Base-by-base conservation (phyloP, 2,888 invertebrate species). In the Cephus spinipes region DNA sequence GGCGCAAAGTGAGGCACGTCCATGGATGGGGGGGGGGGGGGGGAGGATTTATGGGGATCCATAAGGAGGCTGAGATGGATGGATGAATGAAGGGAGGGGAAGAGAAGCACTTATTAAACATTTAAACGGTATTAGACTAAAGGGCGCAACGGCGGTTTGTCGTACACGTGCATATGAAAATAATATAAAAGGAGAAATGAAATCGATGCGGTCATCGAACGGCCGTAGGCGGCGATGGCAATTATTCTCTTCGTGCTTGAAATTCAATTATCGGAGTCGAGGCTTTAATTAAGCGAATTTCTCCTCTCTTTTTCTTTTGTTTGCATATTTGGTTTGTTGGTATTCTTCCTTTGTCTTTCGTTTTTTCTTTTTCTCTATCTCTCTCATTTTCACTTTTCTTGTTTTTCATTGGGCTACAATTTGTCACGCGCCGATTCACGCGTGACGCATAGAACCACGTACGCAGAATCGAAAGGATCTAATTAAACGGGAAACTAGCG, bases 401-500 rank as follows among this genome's bases (percentile, higher is more conserved):
- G 0, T 9, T 9, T 55, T 55, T 55, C 15, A 55, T 23, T 23
- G 23, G 23, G 55, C 23, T 55, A 55, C 55, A 55, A 55, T 55
- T 23, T 9, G 23, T 55, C 9, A 23, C 9, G 23, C 55, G 15
- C 23, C 55, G 23, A 55, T 55, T 15, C 55, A 23, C 23, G 23
- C 23, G 23, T 1, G 23, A 55, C 55, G 55, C 55, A 1, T 15
- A 2, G 9, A 23, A 23, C 9, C 2, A 9, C 23, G 2, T 23
- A 55, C 55, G 6, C 9, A 55, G 23, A 55, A 55, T 55, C 55
- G 23, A 55, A 55, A 23, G 23, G 23, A 55, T 55, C 23, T 55
- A 55, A 23, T 55, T 23, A 83, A 82, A 80, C 79, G 81, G 80
- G 79, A 83, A 84, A 83, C 82, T 83, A 81, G 82, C 80, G 80